These are phyloP conservation scores for Falco columbarius DNA, from an alignment of 2,797 vertebrate genomes.

Conservation along the genomic window DNA sequence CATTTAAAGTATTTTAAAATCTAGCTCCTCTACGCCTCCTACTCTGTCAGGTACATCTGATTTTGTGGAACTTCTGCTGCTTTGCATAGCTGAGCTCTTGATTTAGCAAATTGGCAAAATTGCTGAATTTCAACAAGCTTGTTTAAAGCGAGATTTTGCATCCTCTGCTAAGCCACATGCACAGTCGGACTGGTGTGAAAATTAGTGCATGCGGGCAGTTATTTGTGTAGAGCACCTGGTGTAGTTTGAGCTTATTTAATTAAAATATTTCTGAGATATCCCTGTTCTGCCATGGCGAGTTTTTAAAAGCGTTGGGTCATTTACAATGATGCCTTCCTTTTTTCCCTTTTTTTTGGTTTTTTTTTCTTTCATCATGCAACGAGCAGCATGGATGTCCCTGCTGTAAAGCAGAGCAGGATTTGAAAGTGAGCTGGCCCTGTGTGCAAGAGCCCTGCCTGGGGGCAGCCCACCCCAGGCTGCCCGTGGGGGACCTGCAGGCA, in stretches of 20 bases:
- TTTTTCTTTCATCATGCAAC: not conserved
- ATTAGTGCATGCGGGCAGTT: not conserved
- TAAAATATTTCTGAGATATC: not conserved
- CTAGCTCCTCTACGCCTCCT: constrained; percentile 39
- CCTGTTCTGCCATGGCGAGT: not conserved
- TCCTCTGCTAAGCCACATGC: not conserved
- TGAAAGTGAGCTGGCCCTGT: not conserved
- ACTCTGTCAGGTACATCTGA: constrained; percentile 58
- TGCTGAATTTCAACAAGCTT: constrained; percentile 10
- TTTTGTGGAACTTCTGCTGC: not conserved
- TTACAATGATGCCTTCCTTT: not conserved
- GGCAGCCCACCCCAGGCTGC: not conserved
- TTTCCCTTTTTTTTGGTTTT: no score
- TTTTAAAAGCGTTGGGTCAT: not conserved
- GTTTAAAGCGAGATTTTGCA: not conserved
- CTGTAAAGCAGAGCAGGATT: not conserved
- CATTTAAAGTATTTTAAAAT: constrained; percentile 11
- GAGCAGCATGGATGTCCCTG: not conserved
- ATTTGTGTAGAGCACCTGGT: not conserved
- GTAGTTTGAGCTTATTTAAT: not conserved
- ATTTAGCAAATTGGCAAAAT: constrained; percentile 21
- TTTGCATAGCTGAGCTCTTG: constrained; percentile 14
- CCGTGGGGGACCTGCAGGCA: not conserved
- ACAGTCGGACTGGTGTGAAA: not conserved
- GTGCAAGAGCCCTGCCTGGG: not conserved